Conservation (phyloP, 2,888 invertebrate genomes). For the Tiphia femorata region DNA sequence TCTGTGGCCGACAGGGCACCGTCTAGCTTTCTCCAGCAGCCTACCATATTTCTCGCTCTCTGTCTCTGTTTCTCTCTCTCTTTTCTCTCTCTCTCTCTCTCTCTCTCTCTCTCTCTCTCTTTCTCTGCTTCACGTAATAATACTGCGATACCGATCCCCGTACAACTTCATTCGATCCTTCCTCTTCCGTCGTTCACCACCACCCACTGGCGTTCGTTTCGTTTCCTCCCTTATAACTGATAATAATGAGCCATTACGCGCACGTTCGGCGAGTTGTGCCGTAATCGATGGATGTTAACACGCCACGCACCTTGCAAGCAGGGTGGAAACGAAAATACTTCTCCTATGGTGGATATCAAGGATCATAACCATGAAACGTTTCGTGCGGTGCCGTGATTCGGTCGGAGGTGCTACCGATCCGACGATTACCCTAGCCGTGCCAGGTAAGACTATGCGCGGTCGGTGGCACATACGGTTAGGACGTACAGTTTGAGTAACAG, state of each 20-base stretch:
- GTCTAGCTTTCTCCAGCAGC: not conserved
- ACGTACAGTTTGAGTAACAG: conserved; percentile 19
- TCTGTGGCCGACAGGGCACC: conserved; percentile 6
- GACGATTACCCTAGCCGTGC: conserved; percentile 45
- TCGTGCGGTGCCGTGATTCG: conserved; percentile 39
- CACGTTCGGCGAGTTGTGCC: conserved; percentile 52
- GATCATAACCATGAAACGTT: conserved; percentile 40
- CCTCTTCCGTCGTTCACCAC: conserved; percentile 1
- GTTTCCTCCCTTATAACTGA: conserved; percentile 28
- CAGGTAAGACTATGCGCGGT: conserved; percentile 18
- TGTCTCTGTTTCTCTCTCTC: not conserved
- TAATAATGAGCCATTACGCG: conserved; percentile 57
- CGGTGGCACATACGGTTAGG: conserved; percentile 32
- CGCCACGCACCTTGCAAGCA: conserved; percentile 38
- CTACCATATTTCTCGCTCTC: not conserved
- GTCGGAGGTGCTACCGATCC: conserved; percentile 35
- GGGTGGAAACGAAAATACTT: conserved; percentile 23
- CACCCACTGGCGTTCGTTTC: not conserved
- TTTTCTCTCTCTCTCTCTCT: not conserved
- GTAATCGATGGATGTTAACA: conserved; percentile 50
- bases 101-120: not conserved
- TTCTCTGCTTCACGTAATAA: conserved; percentile 10
- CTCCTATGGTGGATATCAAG: conserved; percentile 24
- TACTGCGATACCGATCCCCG: conserved; percentile 43
- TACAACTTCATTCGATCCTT: conserved; percentile 57